phyloP scores from a whole-genome alignment of 1,140 invertebrate species.

The Drosophila kikkawai region DNA sequence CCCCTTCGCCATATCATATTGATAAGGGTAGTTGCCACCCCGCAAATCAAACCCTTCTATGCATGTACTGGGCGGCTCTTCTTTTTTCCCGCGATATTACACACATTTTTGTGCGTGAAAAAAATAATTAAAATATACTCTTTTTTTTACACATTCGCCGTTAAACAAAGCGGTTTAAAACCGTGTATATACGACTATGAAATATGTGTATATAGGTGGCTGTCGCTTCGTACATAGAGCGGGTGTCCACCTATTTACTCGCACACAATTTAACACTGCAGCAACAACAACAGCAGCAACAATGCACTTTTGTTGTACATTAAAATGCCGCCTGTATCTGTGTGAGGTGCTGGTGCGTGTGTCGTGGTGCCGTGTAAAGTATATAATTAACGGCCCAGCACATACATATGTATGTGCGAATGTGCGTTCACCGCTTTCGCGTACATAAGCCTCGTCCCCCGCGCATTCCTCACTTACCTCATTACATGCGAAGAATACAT shows the following conservation, averaged over 20 bases:
- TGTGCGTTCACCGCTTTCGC: constrained; percentile 46
- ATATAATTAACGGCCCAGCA: constrained; percentile 76
- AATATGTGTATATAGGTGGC: constrained; percentile 44
- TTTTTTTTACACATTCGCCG: constrained; percentile 37
- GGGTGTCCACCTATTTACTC: constrained; percentile 64
- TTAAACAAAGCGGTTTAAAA: constrained; percentile 65
- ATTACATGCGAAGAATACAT: constrained; percentile 77
- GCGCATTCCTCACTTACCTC: constrained; percentile 39
- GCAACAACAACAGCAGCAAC: constrained; percentile 45
- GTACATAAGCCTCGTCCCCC: constrained; percentile 52
- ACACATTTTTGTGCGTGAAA: constrained; percentile 71
- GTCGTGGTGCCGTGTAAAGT: constrained; percentile 64
- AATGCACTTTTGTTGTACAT: constrained; percentile 81
- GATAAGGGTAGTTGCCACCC: constrained; percentile 34
- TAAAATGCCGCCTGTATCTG: constrained; percentile 70
- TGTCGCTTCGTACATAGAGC: constrained; percentile 49
- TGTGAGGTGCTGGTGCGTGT: constrained; percentile 29
- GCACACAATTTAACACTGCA: constrained; percentile 35
- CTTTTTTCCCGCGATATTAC: constrained; percentile 48
- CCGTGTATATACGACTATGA: constrained; percentile 40
- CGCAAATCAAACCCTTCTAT: constrained; percentile 25
- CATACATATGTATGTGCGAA: constrained; percentile 62
- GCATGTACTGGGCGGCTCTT: background rate
- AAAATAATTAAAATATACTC: constrained; percentile 60
- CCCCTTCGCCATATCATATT: constrained; percentile 36